Conservation (phyloP, 1,140 invertebrate genomes). For the Nasonia vitripennis region DNA sequence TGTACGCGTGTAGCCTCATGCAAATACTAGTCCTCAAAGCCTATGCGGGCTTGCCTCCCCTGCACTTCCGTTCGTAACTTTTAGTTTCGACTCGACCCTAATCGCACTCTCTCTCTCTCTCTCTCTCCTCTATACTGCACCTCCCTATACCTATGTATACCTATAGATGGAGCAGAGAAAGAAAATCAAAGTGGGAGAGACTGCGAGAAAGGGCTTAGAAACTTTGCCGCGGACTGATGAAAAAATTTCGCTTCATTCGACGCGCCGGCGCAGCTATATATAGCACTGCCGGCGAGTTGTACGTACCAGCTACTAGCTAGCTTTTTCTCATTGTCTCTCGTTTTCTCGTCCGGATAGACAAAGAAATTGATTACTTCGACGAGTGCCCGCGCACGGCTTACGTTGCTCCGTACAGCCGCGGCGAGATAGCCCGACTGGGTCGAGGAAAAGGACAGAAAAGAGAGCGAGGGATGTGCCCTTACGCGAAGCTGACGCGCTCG, state of each 20-base stretch:
- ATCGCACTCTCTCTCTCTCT: not conserved
- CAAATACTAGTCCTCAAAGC: slow-evolving; percentile 44
- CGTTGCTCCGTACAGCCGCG: not conserved
- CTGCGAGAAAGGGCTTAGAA: not conserved
- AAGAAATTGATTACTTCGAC: slow-evolving; percentile 42
- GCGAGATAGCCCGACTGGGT: no score
- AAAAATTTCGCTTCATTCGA: slow-evolving; percentile 35
- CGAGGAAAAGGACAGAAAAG: not conserved
- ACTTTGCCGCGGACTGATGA: slow-evolving; percentile 35
- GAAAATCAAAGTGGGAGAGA: not conserved
- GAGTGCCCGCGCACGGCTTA: not conserved
- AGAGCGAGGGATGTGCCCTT: not conserved
- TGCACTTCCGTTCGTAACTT: slow-evolving; percentile 7
- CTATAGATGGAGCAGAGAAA: not conserved
- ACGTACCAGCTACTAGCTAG: not conserved
- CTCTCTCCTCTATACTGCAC: not conserved
- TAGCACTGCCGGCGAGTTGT: not conserved
- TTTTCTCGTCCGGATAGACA: not conserved
- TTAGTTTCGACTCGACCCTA: slow-evolving; percentile 16
- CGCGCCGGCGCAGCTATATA: no score
- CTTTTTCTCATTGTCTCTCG: not conserved
- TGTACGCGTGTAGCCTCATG: not conserved
- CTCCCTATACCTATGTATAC: not conserved
- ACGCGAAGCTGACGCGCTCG: slow-evolving; percentile 3
- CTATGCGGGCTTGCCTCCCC: slow-evolving; percentile 29